phyloP scores from a whole-genome alignment of 2,113 vertebrate genomes.

The Tricholaema leucomelas region DNA sequence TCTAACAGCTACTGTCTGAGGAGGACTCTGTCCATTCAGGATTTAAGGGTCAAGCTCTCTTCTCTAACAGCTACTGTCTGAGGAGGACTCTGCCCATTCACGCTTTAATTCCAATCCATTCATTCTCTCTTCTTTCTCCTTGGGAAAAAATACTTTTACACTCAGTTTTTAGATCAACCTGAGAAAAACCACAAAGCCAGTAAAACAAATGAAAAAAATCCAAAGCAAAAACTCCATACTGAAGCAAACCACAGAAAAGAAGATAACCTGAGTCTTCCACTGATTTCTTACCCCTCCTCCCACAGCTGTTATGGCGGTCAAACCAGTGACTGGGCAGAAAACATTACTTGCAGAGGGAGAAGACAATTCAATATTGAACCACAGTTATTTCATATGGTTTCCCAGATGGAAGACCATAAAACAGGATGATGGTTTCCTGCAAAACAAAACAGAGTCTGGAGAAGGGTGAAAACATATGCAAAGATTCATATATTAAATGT shows the following conservation, averaged over 20 bases:
- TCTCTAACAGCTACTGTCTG: too few relatives aligned
- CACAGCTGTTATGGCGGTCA: background rate
- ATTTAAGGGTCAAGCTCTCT: too few relatives aligned
- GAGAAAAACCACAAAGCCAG: background rate
- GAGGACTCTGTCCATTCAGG: too few relatives aligned
- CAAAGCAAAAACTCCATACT: background rate
- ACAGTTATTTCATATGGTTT: slow-evolving; percentile 33
- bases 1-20: too few relatives aligned
- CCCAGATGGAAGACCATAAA: slow-evolving; percentile 48
- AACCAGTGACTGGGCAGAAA: background rate
- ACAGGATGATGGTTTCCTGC: background rate
- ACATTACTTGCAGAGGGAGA: background rate
- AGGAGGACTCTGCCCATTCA: too few relatives aligned
- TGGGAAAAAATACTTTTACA: background rate
- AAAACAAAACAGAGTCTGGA: slow-evolving; percentile 47
- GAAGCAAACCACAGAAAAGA: background rate
- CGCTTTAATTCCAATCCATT: too few relatives aligned
- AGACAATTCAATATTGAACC: background rate
- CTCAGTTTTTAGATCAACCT: fast-evolving
- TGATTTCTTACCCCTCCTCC: background rate
- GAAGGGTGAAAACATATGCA: slow-evolving; percentile 8
- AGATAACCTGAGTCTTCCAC: background rate
- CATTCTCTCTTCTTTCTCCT: background rate
- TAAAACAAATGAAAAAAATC: background rate
- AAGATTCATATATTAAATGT: background rate